Base-by-base conservation (phyloP, 2,888 invertebrate genomes). In the Apoda limacodes region DNA sequence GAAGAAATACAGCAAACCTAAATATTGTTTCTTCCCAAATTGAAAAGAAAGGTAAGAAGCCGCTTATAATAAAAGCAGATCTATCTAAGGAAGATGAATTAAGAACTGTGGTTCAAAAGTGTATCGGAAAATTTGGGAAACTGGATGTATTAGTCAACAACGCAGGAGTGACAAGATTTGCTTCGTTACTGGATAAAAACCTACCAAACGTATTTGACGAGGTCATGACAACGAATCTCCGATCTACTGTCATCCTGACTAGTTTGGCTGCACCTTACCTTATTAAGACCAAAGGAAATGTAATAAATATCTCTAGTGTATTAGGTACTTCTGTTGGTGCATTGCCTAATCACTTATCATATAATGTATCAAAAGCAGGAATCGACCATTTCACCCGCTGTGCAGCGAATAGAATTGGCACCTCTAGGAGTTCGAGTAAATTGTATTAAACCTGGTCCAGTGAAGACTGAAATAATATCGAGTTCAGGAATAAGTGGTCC, bases 351-450 rank as follows among this genome's bases (percentile, higher is more conserved):
- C 28, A 35, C 14, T 22, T 39, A 13, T 25, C 42, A 2, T 52
- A 50, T 20, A 32, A 29, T 5, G 17, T 39, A 3, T 37, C 45
- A n/a, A n/a, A n/a, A n/a, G n/a, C n/a, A n/a, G n/a, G n/a, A n/a
- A n/a, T n/a, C n/a, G n/a, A n/a, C n/a, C 89, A 90, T 50, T 83
- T 92, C 40, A 90, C 91, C 1, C 68, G 83, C 39, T 87, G 88
- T 49, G 65, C 83, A 5, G 90, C 91, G 4, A n/a, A 56, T 90
- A 24, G 90, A 86, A 48, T 58, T 86, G 9, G 84, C 83, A 33
- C 36, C 59, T 0, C 68, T 75, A 49, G 72, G 56, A n/a, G 84
- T 89, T 1, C 65, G 89, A 30, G 88, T 88, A 1, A 90, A 90
- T 54, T 70, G 83, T 29, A 85, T 90, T 1, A 88, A 86, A 50